Evolutionary conservation across 2,113 vertebrate genomes (phyloP), one percentile per base, ranked within the genome.

Genomic region (Abramis brama): DNA sequence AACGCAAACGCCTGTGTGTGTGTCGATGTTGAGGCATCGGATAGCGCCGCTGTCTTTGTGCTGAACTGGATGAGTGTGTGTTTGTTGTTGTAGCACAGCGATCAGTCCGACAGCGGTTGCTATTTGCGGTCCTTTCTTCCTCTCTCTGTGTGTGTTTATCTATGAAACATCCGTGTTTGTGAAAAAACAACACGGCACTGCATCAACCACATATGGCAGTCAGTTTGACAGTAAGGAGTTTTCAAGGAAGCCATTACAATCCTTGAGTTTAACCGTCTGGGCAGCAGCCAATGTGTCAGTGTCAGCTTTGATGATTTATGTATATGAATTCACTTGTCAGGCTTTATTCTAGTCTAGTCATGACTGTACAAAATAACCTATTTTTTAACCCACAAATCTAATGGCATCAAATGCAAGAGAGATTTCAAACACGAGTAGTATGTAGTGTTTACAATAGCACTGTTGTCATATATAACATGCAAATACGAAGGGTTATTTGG

Each of bases 21-120:
- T 1, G 36, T 13, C 17, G 78, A 27, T 12, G 45, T 9, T 30
- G 39, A 55, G 64, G 25, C 73, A 60, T 57, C 86, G 89, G 82
- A 21, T 36, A 59, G 17, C 87, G 91, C 17, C 64, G 43, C 52
- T 87, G 85, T 87, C 87, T 86, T 89, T 86, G 83, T 86, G 70
- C 45, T 71, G 66, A 39, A 27, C 33, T 39, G 71, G n/a, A 78
- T 47, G 39, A 60, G 77, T 60, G 47, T 57, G 62, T 57, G 79
- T 82, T 75, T 81, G 66, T 87, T 85, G 79, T 88, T 87, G 86
- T 88, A 73, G 25, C 77, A 47, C 39, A 66, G 17, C 13, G 64
- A 86, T 70, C 80, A 74, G 79, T n/a, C 15, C 39, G 19, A 76
- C 74, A 45, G 55, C 43, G 23, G 47, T 11, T 83, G 50, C 50